Percentiles rank a stretch among this genome's conserved stretches.
These are phyloP conservation scores for Platygyra sinensis DNA, from an alignment of 64 coral and sea anemone genomes.

Conservation along the genomic window DNA sequence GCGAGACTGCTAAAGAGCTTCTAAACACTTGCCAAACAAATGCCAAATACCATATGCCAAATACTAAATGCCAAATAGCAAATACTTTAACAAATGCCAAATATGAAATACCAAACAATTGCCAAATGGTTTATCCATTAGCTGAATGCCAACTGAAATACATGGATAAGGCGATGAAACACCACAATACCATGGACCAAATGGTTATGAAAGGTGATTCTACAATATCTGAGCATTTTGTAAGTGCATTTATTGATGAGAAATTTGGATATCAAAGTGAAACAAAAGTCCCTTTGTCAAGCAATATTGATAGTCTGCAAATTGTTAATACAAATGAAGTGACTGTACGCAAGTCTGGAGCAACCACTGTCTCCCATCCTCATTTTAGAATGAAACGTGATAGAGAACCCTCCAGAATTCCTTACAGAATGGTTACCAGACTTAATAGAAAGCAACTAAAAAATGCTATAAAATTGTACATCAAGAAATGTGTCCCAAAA, in stretches of 20 bases:
- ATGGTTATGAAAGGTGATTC: neutral
- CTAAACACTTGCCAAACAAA: constrained; percentile 18
- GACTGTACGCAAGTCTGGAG: constrained; percentile 14
- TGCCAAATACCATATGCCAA: constrained; percentile 13
- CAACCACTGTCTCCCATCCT: constrained; percentile 3
- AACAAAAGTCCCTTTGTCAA: neutral
- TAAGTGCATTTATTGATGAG: neutral
- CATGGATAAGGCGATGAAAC: neutral
- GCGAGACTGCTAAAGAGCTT: constrained; percentile 8
- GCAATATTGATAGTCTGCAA: neutral
- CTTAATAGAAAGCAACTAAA: constrained; percentile 9
- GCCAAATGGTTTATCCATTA: constrained; percentile 6
- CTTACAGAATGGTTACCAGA: constrained; percentile 38
- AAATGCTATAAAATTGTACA: constrained; percentile 5
- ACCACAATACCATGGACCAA: neutral
- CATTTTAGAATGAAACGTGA: constrained; percentile 36
- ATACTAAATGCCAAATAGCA: constrained; percentile 4
- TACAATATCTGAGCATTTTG: neutral
- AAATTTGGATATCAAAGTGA: neutral
- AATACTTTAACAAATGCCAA: constrained; percentile 1
- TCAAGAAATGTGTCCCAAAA: constrained; percentile 32
- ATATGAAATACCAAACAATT: neutral
- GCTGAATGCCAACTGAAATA: neutral
- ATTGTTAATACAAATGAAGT: constrained; percentile 9
- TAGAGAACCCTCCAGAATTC: constrained; percentile 39